These are phyloP conservation scores for Drosophila ananassae DNA, from an alignment of 1,140 invertebrate genomes.

Conservation along the genomic window DNA sequence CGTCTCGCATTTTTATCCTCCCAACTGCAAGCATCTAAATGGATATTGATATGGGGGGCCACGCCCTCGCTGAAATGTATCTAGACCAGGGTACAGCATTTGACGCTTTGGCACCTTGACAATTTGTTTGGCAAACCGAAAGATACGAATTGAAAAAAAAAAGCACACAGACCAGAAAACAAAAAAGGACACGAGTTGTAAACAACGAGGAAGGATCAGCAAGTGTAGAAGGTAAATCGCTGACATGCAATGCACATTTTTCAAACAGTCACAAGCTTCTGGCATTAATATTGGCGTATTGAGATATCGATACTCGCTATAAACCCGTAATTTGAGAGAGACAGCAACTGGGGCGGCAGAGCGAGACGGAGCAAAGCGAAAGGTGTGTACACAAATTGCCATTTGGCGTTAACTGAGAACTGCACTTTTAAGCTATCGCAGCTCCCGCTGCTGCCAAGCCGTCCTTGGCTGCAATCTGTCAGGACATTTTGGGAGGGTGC, in stretches of 20 bases:
- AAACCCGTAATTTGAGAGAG: conserved; percentile 52
- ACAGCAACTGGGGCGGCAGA: conserved; percentile 8
- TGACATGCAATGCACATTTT: conserved; percentile 73
- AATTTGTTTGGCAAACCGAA: conserved; percentile 64
- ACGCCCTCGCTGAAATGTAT: conserved; percentile 28
- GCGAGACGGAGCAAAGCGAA: conserved; percentile 21
- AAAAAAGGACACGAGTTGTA: conserved; percentile 5
- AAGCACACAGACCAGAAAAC: neutral
- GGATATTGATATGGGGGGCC: conserved; percentile 67
- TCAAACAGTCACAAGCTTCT: conserved; percentile 64
- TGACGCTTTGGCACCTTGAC: conserved; percentile 73
- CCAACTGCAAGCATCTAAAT: conserved; percentile 57
- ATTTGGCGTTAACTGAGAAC: conserved; percentile 76
- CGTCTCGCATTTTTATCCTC: conserved; percentile 36
- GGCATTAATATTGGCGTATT: conserved; percentile 63
- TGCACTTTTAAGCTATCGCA: conserved; percentile 72
- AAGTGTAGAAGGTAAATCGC: conserved; percentile 64
- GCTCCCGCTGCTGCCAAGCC: conserved; percentile 11
- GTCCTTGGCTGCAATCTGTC: conserved; percentile 69
- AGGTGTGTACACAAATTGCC: conserved; percentile 72
- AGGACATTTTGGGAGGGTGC: conserved; percentile 43
- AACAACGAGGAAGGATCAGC: conserved; percentile 20
- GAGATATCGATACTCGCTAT: conserved; percentile 51
- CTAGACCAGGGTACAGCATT: conserved; percentile 49
- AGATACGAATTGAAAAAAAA: conserved; percentile 36